Evolutionary conservation across 2,888 invertebrate species (phyloP).

Genomic region (Hydraecia micacea): DNA sequence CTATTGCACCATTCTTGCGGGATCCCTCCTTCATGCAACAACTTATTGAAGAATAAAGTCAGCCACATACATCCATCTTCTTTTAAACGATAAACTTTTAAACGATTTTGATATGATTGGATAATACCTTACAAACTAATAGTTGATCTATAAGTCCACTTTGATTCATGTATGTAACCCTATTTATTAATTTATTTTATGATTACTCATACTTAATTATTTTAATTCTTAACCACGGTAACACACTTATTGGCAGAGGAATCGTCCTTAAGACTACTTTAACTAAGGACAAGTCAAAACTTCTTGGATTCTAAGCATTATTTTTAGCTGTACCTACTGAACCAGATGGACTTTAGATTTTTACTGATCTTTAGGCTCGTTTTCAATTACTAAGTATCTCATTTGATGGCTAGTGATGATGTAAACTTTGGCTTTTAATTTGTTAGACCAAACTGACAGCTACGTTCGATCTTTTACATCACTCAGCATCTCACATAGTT

Average conservation of each 20-base stretch:
- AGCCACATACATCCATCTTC: too few species aligned
- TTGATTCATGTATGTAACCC: not conserved
- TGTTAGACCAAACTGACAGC: too few species aligned
- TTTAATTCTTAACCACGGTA: not conserved
- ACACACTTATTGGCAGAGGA: not conserved
- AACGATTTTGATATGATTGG: slow-evolving; percentile 53
- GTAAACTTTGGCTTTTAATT: too few species aligned
- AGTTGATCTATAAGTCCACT: slow-evolving; percentile 5
- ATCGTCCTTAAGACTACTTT: too few species aligned
- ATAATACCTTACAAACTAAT: slow-evolving; percentile 48
- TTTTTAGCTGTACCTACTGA: not conserved
- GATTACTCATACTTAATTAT: slow-evolving; percentile 4
- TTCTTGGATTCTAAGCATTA: not conserved
- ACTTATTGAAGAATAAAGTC: too few species aligned
- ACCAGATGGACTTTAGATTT: not conserved
- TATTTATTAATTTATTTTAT: too few species aligned
- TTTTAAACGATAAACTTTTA: too few species aligned
- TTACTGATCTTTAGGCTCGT: not conserved
- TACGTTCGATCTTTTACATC: too few species aligned
- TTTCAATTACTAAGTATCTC: not conserved
- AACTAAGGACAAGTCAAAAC: not conserved
- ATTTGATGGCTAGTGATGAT: not conserved
- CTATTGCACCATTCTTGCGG: too few species aligned
- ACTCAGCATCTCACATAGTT: too few species aligned
- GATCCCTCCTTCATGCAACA: too few species aligned